Evolutionary conservation across 2,113 vertebrate genomes (phyloP), one percentile per base, ranked within the genome.

Genomic region (Plotosus lineatus): DNA sequence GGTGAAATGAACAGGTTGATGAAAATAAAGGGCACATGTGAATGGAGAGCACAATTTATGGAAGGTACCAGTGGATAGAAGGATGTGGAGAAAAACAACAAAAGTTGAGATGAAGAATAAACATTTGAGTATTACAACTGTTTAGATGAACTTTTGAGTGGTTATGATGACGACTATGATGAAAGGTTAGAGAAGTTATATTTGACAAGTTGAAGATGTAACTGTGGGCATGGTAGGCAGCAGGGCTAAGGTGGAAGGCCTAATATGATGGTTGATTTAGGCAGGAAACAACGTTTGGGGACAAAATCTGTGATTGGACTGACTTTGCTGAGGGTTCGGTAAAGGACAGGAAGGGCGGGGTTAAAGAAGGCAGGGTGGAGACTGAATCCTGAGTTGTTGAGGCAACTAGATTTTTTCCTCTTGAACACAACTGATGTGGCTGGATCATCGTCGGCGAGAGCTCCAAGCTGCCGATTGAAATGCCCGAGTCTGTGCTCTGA

Each of bases 401-500:
- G 77, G 51, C 19, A 53, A 50, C 72, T 71, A 80, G 80, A 69
- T 63, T 84, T 77, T 68, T 61, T 73, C 51, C 23, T 84, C 61
- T 75, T 77, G 71, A 83, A 56, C 79, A 75, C 50, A 69, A 80
- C 42, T 77, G 83, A 80, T 73, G 78, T 40, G 84, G 71, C n/a
- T 80, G 85, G 75, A 74, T 83, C 58, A 77, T 79, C 78, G 66
- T 76, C 11, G 88, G 86, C 7, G 86, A 86, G 72, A 88, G 85
- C 72, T 89, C 88, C 78, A 85, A 76, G 82, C 88, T 89, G 60
- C 86, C 85, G 78, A 88, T 44, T 2, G 88, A 89, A 63, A 89
- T 89, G 50, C 88, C 88, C 0, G 88, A 89, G 78, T 89, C 88
- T 0, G 88, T 88, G 86, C 86, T 88, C 69, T 88, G 86, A 63